A percentile compares a stretch with the other conserved stretches of the same genome.
Evolutionary conservation across 2,113 vertebrate genomes (phyloP).

Genomic region (Chlorodrepanis virens): DNA sequence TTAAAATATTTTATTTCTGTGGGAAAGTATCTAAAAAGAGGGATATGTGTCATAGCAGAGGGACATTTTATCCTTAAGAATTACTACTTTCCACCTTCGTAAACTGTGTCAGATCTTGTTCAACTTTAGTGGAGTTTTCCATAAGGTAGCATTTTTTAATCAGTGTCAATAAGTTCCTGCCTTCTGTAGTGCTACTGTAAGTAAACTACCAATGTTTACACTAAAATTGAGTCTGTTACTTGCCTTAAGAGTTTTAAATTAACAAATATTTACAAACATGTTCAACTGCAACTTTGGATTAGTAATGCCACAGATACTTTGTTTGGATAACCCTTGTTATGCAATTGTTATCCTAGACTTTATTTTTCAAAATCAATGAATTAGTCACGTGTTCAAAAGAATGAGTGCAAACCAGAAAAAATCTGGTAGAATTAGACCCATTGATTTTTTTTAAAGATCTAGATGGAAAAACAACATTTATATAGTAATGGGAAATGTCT

Average conservation of each 20-base stretch:
- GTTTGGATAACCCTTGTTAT: neutral
- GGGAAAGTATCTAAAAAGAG: neutral
- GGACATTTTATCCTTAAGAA: neutral
- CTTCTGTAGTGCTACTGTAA: neutral
- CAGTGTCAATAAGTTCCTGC: neutral
- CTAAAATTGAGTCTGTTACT: neutral
- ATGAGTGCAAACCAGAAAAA: neutral
- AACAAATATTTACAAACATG: neutral
- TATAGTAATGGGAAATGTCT: neutral
- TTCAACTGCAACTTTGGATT: neutral
- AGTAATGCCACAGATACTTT: neutral
- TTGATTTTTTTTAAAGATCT: neutral
- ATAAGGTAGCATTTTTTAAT: neutral
- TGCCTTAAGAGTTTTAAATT: neutral
- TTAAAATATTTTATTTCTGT: neutral
- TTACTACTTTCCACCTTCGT: neutral
- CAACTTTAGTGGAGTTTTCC: neutral
- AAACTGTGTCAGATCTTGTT: neutral
- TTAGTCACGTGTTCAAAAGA: neutral
- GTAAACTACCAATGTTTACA: neutral
- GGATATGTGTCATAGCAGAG: neutral
- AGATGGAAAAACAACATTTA: neutral
- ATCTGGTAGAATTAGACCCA: neutral
- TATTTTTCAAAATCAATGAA: neutral
- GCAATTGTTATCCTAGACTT: neutral